A percentile compares a stretch with the other conserved stretches of the same genome.
phyloP scores from a whole-genome alignment of 2,113 vertebrate species.

The Daphoenositta chrysoptera region DNA sequence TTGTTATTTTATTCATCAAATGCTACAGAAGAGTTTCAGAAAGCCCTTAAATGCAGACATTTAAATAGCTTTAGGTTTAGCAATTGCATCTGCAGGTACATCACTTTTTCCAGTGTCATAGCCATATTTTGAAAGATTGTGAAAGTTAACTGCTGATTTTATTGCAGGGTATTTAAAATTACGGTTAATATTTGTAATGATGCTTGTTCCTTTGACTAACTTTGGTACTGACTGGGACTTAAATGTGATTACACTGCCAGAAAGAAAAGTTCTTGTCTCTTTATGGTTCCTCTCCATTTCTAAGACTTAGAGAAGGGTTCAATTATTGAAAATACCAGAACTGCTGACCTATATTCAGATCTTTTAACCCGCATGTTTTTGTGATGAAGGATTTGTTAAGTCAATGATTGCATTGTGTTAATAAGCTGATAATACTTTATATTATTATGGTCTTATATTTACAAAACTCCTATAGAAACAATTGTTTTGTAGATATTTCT shows the following conservation, averaged over 20 bases:
- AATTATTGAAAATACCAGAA: not conserved
- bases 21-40: not conserved
- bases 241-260: not conserved
- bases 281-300: not conserved
- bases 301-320: not conserved
- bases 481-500: conserved; percentile 61
- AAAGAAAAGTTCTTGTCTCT: not conserved
- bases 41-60: not conserved
- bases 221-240: not conserved
- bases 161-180: not conserved
- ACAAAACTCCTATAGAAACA: conserved; percentile 55
- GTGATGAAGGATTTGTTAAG: conserved; percentile 9
- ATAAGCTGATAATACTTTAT: conserved; percentile 11
- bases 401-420: not conserved
- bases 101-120: not conserved
- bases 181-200: not conserved
- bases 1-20: not conserved
- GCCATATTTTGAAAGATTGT: not conserved
- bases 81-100: not conserved
- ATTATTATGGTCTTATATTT: conserved; percentile 57
- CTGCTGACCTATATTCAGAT: not conserved
- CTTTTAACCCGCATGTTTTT: conserved; percentile 13
- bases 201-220: not conserved
- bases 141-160: not conserved
- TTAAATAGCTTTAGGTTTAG: not conserved